Percentiles rank a stretch among this genome's conserved stretches.
phyloP scores from a whole-genome alignment of 2,888 invertebrate species.

The Oscheius sp. region DNA sequence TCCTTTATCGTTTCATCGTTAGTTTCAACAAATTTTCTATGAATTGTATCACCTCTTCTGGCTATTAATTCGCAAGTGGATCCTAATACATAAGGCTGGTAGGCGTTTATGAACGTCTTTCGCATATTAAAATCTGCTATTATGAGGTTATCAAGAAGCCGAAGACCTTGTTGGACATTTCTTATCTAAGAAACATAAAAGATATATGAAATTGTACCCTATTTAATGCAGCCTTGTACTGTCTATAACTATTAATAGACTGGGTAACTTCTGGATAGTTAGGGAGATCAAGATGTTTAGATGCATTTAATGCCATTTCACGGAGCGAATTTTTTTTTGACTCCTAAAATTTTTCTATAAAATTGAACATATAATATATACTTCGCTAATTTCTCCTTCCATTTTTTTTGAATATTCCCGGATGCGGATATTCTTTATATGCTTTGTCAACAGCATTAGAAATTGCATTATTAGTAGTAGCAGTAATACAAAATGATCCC shows the following conservation, averaged over 20 bases:
- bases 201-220: neutral
- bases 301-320: constrained; percentile 16
- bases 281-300: neutral
- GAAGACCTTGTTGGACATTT: neutral
- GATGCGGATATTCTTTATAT: neutral
- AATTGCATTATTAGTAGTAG: constrained; percentile 23
- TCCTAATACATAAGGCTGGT: constrained; percentile 5
- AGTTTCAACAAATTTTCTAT: neutral
- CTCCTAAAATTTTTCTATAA: neutral
- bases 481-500: too few species aligned
- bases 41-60: constrained; percentile 4
- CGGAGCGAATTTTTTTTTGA: neutral
- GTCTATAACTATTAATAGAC: neutral
- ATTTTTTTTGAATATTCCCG: constrained; percentile 17
- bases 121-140: neutral
- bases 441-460: constrained; percentile 23
- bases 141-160: constrained; percentile 1
- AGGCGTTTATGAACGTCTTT: neutral
- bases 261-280: neutral
- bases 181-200: constrained; percentile 5
- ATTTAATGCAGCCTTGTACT: neutral
- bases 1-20: neutral
- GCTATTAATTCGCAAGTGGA: constrained; percentile 15
- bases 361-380: too few species aligned
- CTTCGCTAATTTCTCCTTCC: constrained; percentile 16